phyloP scores from a whole-genome alignment of 2,113 vertebrate species.

The Corynorhinus townsendii region DNA sequence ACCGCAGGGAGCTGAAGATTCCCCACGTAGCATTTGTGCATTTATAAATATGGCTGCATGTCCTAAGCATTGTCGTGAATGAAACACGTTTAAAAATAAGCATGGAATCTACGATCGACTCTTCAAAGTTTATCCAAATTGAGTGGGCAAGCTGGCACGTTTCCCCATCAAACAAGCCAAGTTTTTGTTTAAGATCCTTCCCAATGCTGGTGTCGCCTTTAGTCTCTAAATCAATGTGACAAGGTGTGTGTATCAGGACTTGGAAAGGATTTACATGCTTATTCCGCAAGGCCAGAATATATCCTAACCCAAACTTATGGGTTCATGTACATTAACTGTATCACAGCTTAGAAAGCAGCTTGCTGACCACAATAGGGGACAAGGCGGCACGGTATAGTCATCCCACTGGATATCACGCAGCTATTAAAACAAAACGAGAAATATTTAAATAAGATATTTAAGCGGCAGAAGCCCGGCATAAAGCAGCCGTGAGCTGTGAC shows the following conservation, averaged over 20 bases:
- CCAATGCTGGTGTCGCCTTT: neutral
- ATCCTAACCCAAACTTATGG: neutral
- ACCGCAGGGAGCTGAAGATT: neutral
- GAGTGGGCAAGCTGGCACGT: neutral
- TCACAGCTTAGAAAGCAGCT: neutral
- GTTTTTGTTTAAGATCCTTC: neutral
- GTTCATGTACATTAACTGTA: neutral
- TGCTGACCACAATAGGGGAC: neutral
- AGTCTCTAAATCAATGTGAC: neutral
- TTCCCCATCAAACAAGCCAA: neutral
- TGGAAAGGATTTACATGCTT: neutral
- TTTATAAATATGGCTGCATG: neutral
- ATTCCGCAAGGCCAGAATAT: neutral
- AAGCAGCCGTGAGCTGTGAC: neutral
- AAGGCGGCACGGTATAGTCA: neutral
- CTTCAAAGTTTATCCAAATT: slow-evolving; percentile 12
- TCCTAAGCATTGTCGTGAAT: neutral
- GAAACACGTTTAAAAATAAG: slow-evolving; percentile 5
- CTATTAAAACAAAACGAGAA: neutral
- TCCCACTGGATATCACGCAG: neutral
- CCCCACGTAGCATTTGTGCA: neutral
- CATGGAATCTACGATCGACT: neutral
- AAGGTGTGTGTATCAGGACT: neutral
- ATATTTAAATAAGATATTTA: neutral
- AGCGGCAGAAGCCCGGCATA: neutral